phyloP scores from a whole-genome alignment of 2,888 invertebrate species.

The Eubasilissa splendida region DNA sequence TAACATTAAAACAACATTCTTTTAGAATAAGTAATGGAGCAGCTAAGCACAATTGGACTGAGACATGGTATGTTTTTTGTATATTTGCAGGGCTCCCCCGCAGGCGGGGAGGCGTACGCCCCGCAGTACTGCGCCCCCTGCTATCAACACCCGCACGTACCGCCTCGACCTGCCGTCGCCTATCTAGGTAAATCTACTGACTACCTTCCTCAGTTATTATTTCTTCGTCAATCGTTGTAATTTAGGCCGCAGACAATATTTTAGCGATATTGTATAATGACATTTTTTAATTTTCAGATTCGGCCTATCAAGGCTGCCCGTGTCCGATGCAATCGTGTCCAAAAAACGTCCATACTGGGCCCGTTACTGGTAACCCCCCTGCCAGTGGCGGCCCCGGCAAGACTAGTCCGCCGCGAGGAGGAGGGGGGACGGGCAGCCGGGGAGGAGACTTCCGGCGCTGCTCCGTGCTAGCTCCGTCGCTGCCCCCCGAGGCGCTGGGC shows the following conservation, averaged over 20 bases:
- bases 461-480: constrained; percentile 53
- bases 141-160: constrained; percentile 72
- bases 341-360: constrained; percentile 99
- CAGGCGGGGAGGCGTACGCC: constrained; percentile 71
- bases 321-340: constrained; percentile 96
- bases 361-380: constrained; percentile 97
- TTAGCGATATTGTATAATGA: constrained; percentile 41
- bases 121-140: constrained; percentile 72
- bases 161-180: constrained; percentile 70
- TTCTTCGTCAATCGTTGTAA: background rate
- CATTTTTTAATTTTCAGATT: constrained; percentile 63
- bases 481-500: constrained; percentile 68
- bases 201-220: background rate
- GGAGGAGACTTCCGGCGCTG: constrained; percentile 61
- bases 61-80: constrained; percentile 2
- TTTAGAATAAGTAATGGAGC: too few relatives aligned
- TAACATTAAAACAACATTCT: too few relatives aligned
- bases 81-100: constrained; percentile 53
- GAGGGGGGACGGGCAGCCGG: constrained; percentile 66
- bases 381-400: constrained; percentile 72
- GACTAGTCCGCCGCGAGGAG: constrained; percentile 67
- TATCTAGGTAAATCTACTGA: constrained; percentile 44
- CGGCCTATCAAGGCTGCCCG: constrained; percentile 80
- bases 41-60: background rate
- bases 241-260: constrained; percentile 26